Evolutionary conservation across 2,888 invertebrate genomes (phyloP), one percentile per base, ranked within the genome.

Genomic region (Polia nebulosa): DNA sequence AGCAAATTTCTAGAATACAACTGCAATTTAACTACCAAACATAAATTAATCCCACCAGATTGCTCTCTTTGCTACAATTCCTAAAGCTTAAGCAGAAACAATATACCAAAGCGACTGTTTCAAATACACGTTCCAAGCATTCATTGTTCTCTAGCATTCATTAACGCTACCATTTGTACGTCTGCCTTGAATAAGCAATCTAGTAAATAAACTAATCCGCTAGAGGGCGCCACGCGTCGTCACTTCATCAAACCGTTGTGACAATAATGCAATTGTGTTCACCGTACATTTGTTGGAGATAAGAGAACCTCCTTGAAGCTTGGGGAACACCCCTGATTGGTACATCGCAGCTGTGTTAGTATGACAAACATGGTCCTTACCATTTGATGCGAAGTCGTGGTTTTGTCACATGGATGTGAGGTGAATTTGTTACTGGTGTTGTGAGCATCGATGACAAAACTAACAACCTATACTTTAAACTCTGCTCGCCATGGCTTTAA

Each of bases 281-380:
- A 67, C 11, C 47, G 49, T 57, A 70, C 39, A 66, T 64, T 51
- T 82, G 66, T 58, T 32, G 11, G 39, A 63, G 70, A 65, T 78
- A 82, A 78, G 82, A 61, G 51, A 72, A 78, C 67, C 52, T 65
- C 41, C 60, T 61, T 45, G 36, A 52, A 51, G 58, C 63, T 56
- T 53, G 29, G 41, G 71, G 44, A 69, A 76, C 56, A 64, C 58
- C 57, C 29, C 71, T 77, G 85, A 82, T 84, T 82, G 77, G 72
- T 64, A 53, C 55, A 45, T 52, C 70, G 52, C 70, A 34, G 61
- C 49, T 68, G 61, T 76, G 59, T 76, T 73, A 53, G 69, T 55
- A 58, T 44, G 55, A 55, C 72, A 73, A 81, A 81, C 70, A 77
- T 55, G 49, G 22, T 9, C 22, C 9, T 11, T 79, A 82, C 72